Conservation (phyloP, 2,113 vertebrate genomes). For the Sardina pilchardus region DNA sequence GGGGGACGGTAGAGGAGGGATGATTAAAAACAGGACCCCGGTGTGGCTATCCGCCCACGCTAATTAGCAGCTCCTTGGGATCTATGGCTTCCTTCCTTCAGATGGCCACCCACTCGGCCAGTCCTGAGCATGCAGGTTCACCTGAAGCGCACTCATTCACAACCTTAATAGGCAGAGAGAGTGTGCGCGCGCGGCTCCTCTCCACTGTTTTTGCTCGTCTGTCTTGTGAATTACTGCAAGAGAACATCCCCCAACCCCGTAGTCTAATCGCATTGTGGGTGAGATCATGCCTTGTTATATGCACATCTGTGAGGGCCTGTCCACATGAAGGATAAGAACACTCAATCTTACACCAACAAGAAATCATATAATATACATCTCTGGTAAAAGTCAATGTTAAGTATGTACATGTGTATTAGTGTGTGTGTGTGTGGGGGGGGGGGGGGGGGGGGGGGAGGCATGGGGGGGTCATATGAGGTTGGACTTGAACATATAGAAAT, state of each 20-base stretch:
- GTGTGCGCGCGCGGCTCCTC: neutral
- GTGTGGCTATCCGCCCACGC: neutral
- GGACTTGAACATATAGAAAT: neutral
- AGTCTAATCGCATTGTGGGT: neutral
- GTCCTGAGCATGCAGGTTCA: neutral
- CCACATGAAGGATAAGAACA: no score
- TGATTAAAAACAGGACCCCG: constrained; percentile 19
- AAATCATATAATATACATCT: no score
- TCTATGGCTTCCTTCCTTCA: neutral
- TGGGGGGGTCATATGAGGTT: no score
- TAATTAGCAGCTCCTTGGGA: constrained; percentile 30
- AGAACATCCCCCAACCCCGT: neutral
- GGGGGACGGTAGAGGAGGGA: neutral
- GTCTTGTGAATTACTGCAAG: neutral
- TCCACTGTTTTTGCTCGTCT: neutral
- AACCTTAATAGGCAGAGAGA: neutral
- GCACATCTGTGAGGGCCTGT: no score
- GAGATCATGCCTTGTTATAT: neutral
- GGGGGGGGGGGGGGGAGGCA: neutral
- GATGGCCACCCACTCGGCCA: neutral
- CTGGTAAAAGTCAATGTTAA: no score
- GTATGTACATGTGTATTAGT: neutral
- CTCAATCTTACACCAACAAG: no score
- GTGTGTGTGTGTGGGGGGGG: neutral
- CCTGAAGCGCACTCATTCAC: neutral